Base-by-base conservation (phyloP, 2,113 vertebrate species). In the Axis porcinus region DNA sequence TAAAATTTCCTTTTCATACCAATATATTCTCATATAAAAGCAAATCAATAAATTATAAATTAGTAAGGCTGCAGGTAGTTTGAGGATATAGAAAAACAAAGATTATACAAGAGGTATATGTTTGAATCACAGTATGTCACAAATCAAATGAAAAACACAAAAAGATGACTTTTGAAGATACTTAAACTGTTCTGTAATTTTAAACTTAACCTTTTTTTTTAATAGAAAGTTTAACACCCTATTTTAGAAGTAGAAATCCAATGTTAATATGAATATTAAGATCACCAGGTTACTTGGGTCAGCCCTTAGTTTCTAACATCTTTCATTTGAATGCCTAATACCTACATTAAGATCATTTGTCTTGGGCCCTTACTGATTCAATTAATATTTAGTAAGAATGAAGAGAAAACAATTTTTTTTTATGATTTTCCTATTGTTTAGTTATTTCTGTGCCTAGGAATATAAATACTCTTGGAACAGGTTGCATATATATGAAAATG, bases 1-100 rank as follows among this genome's bases (percentile, higher is more conserved):
- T 86, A 36, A 58, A 54, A 40, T 84, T 97, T 89, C 27, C 16
- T 81, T 95, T 90, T 87, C 28, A 62, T 62, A 74, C 74, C 5
- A 57, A 52, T 33, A 40, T 86, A 81, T 87, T 92, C 88, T 58
- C 54, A 43, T 50, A 84, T 50, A 58, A 89, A 97, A 27, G 25
- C 23, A 88, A 83, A 81, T 21, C 33, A 89, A 57, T 95, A 96
- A 88, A 78, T 91, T 95, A 94, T 81, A 23, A 81, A 64, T 82
- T 89, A 27, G 4, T 86, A 76, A 92, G 40, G 83, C 21, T 74
- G 12, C 0, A 79, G 23, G 6, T 84, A 93, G 23, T 30, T n/a
- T 94, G 7, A 91, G 40, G 21, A 23, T 45, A 86, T 15, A 54
- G 43, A 92, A 93, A 60, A 86, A 27, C 43, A 27, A 78, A 47